Conservation (phyloP, 2,797 vertebrate species). For the Artibeus jamaicensis region DNA sequence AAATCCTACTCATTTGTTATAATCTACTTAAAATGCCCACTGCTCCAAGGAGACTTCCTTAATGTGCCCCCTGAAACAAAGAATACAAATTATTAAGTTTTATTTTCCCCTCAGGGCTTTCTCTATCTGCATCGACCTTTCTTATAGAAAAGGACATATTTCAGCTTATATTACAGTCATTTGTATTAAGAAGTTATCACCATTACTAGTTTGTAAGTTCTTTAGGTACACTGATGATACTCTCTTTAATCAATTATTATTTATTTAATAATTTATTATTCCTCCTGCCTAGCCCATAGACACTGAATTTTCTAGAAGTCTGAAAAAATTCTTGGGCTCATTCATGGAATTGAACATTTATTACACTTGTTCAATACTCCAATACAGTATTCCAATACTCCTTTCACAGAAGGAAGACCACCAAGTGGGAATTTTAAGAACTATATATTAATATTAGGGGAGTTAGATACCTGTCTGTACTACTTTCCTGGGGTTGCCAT, state of each 20-base stretch:
- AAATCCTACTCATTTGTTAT: background rate
- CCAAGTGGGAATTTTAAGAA: background rate
- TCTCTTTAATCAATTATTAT: background rate
- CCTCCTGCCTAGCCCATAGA: background rate
- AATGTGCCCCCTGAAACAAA: background rate
- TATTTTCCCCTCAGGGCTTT: background rate
- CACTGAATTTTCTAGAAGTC: background rate
- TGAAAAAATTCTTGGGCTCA: background rate
- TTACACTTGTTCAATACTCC: background rate
- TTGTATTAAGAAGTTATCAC: background rate
- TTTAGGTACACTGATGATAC: background rate
- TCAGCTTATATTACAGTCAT: background rate
- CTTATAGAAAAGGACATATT: background rate
- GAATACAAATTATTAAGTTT: background rate
- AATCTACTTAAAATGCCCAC: background rate
- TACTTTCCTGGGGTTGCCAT: background rate
- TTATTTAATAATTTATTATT: background rate
- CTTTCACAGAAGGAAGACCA: background rate
- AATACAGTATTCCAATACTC: background rate
- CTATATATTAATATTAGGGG: background rate
- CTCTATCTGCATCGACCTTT: background rate
- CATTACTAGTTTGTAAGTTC: background rate
- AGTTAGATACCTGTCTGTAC: background rate
- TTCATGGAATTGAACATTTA: background rate
- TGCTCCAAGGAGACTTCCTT: background rate